Base-by-base conservation (phyloP, 2,888 invertebrate genomes). In the Acronicta aceris region DNA sequence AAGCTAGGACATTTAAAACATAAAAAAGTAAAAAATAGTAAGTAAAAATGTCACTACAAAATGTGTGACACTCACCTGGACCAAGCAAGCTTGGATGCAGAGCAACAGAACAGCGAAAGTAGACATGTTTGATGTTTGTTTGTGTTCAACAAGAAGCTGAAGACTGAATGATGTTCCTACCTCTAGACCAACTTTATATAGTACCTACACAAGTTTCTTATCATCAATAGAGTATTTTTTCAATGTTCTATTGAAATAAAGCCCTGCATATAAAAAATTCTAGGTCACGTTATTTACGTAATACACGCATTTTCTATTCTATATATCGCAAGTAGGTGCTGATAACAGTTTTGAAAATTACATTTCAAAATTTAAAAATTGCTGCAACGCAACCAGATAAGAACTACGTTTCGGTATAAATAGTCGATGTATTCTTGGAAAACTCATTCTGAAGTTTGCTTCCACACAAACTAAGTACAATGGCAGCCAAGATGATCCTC, bases 401-500 rank as follows among this genome's bases (percentile, higher is more conserved):
- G 27, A 27, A 27, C 25, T 36, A 13, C 15, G 50, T 17, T 60
- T 61, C 25, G 21, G 43, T 50, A 61, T 64, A 64, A 50, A 64
- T 64, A 64, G 25, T 50, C 6, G 25, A 46, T 36, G n/a, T 6
- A 30, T 51, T 55, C 27, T 46, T n/a, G 16, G 63, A 50, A 56
- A 16, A 38, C 41, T 17, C 36, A 52, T 52, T 52, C 17, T 42
- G 5, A 27, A 41, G 42, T 42, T 27, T 51, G 12, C 27, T 27
- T 17, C 13, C 21, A 21, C 13, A 59, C 61, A 54, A 57, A 27
- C 60, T 78, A 36, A 36, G 36, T 36, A 65, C 58, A 41, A 85
- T 84, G 84, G 77, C 78, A 60, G 36, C 77, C 46, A 78, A 82
- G 56, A 65, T 75, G 7, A 64, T 82, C 50, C 40, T 82, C n/a